phyloP scores from a whole-genome alignment of 2,797 vertebrate species.

The Tiaroga cobitis region DNA sequence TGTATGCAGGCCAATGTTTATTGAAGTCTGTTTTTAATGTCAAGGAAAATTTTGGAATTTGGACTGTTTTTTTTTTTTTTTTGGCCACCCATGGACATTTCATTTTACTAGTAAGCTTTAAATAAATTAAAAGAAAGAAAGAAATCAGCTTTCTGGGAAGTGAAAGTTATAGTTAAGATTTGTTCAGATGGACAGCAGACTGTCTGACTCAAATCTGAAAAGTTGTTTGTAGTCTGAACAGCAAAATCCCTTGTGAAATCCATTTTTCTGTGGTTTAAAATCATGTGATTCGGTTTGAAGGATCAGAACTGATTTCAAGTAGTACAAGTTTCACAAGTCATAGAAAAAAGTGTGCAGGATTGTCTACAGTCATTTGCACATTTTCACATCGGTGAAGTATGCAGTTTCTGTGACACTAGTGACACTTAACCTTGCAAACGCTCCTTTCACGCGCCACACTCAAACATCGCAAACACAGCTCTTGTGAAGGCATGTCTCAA shows the following conservation, averaged over 20 bases:
- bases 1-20: neutral
- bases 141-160: neutral
- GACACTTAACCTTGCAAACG: neutral
- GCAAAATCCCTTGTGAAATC: neutral
- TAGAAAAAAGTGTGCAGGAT: neutral
- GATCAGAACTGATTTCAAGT: neutral
- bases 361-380: neutral
- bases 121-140: neutral
- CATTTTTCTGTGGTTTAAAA: constrained; percentile 2
- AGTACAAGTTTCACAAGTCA: neutral
- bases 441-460: neutral
- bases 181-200: neutral
- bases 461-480: no score
- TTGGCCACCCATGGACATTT: neutral
- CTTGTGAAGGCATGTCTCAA: no score
- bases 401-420: neutral
- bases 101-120: neutral
- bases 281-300: no score
- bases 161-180: neutral
- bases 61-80: neutral
- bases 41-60: neutral
- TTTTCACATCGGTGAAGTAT: neutral
- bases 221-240: neutral
- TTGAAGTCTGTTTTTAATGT: constrained; percentile 13
- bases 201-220: neutral